Conservation (phyloP, 2,888 invertebrate species). For the Prenolepis imparis region DNA sequence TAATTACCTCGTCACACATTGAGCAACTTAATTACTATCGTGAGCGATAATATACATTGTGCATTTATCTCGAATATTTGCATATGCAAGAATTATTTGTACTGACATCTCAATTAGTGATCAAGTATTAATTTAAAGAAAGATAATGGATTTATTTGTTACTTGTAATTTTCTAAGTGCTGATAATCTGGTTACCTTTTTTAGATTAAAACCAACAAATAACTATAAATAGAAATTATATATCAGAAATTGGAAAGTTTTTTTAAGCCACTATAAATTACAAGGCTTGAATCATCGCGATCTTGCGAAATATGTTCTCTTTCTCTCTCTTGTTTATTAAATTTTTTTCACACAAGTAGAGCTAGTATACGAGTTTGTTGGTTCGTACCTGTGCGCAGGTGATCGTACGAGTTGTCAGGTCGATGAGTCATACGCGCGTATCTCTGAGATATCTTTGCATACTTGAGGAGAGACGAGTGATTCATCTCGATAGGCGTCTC, state of each 20-base stretch:
- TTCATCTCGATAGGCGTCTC: constrained; percentile 54
- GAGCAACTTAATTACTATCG: constrained; percentile 17
- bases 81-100: neutral
- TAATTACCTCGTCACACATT: constrained; percentile 19
- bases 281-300: neutral
- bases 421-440: constrained; percentile 68
- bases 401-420: constrained; percentile 51
- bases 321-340: neutral
- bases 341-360: neutral
- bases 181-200: neutral
- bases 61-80: constrained; percentile 23
- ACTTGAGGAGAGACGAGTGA: constrained; percentile 58
- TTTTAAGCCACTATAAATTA: neutral
- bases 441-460: constrained; percentile 42
- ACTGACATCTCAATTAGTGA: constrained; percentile 1
- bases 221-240: neutral
- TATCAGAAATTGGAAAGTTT: neutral
- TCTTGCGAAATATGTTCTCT: neutral
- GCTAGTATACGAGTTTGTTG: neutral
- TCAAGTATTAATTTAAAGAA: neutral
- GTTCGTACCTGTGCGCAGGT: constrained; percentile 46
- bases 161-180: neutral
- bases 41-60: neutral
- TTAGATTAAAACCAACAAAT: neutral
- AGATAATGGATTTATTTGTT: neutral